Percentiles rank a stretch among this genome's conserved stretches.
phyloP scores from a whole-genome alignment of 1,140 invertebrate species.

The Camponotus pennsylvanicus region DNA sequence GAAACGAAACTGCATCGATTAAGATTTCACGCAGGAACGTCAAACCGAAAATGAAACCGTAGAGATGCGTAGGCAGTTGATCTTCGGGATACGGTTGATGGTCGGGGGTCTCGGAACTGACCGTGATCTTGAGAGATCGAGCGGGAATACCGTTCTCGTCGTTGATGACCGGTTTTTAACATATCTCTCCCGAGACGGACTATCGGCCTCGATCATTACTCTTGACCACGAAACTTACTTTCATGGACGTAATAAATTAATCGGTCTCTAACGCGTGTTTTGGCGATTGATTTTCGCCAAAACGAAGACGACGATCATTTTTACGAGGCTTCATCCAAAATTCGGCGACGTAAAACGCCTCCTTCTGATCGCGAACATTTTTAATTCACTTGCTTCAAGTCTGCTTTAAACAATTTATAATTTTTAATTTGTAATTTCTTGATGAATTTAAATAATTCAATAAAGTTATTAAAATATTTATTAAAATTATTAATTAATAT shows the following conservation, averaged over 20 bases:
- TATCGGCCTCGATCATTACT: conserved; percentile 33
- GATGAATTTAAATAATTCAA: background rate
- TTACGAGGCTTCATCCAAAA: background rate
- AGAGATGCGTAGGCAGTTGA: conserved; percentile 27
- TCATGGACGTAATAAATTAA: conserved; percentile 43
- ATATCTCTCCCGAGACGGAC: conserved; percentile 31
- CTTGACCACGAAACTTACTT: conserved; percentile 46
- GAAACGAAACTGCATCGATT: background rate
- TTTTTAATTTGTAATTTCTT: background rate
- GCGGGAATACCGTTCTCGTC: conserved; percentile 62
- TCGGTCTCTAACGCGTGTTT: background rate
- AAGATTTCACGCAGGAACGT: background rate
- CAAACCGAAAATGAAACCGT: conserved; percentile 27
- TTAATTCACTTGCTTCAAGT: background rate
- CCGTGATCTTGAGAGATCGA: conserved; percentile 76
- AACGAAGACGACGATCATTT: background rate
- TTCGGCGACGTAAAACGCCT: background rate
- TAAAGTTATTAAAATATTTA: too few relatives aligned
- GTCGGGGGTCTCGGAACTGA: conserved; percentile 45
- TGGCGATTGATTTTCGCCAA: background rate
- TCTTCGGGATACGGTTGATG: conserved; percentile 45
- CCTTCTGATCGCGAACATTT: background rate
- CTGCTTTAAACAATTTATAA: background rate
- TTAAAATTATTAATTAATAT: too few relatives aligned
- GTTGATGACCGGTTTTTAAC: conserved; percentile 76